Conservation (phyloP, 1,140 invertebrate genomes). For the Tetramorium alpestre region DNA sequence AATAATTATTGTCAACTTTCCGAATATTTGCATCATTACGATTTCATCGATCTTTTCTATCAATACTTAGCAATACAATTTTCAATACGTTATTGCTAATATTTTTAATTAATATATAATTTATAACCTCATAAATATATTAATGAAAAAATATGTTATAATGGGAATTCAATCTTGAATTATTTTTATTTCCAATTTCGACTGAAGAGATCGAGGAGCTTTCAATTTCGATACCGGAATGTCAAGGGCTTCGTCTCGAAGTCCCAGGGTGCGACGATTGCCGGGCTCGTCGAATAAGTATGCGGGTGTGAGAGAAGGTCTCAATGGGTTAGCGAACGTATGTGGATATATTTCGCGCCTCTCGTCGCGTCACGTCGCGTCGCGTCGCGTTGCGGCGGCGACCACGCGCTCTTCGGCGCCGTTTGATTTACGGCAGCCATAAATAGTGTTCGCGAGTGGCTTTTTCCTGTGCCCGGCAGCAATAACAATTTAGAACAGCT, state of each 20-base stretch:
- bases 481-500: constrained; percentile 54
- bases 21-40: background rate
- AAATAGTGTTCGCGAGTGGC: constrained; percentile 63
- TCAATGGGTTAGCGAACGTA: constrained; percentile 62
- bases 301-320: constrained; percentile 32
- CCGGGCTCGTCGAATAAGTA: constrained; percentile 35
- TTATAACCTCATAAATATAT: background rate
- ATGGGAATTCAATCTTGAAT: background rate
- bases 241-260: background rate
- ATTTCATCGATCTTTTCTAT: background rate
- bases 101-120: background rate
- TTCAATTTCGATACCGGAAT: constrained; percentile 34
- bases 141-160: background rate
- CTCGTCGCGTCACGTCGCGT: constrained; percentile 20
- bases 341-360: constrained; percentile 30
- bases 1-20: background rate
- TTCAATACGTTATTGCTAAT: background rate
- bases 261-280: background rate
- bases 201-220: background rate
- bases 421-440: constrained; percentile 60
- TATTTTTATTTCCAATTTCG: background rate
- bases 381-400: constrained; percentile 27
- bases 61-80: background rate
- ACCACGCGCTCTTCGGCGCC: constrained; percentile 63
- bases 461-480: constrained; percentile 47